Percentiles rank a stretch among this genome's conserved stretches.
These are phyloP conservation scores for Xyrauchen texanus DNA, from an alignment of 2,113 vertebrate species.

Conservation along the genomic window DNA sequence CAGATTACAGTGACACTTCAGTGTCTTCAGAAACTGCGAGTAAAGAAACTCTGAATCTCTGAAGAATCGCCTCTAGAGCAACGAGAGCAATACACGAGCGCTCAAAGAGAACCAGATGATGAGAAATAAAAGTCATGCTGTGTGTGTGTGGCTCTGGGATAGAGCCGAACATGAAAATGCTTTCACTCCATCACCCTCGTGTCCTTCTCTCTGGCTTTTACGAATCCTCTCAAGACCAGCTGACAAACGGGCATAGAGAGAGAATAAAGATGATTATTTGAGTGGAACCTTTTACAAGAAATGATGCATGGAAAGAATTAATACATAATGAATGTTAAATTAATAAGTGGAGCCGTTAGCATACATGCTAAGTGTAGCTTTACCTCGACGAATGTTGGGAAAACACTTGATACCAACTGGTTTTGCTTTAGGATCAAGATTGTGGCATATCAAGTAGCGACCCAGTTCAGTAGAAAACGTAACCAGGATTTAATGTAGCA, in stretches of 20 bases:
- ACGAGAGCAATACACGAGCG: not conserved
- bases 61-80: not conserved
- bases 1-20: conserved; percentile 12
- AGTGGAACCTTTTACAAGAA: not conserved
- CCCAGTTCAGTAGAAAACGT: no score
- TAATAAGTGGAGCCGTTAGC: not conserved
- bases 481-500: no score
- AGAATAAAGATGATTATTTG: not conserved
- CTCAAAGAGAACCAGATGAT: conserved; percentile 49
- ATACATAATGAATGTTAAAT: not conserved
- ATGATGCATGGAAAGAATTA: conserved; percentile 12
- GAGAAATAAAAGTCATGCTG: conserved; percentile 25
- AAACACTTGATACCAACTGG: no score
- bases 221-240: conserved; percentile 63
- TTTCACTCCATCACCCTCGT: conserved; percentile 67
- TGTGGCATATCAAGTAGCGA: no score
- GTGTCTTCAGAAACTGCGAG: not conserved
- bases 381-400: no score
- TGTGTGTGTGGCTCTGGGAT: conserved; percentile 56
- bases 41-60: not conserved
- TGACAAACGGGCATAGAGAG: conserved; percentile 44
- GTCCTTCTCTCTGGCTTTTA: conserved; percentile 68
- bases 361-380: not conserved
- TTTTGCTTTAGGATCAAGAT: no score
- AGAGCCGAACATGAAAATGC: conserved; percentile 73